Conservation (phyloP, 2,113 vertebrate genomes). For the Pachypanchax playfairii region DNA sequence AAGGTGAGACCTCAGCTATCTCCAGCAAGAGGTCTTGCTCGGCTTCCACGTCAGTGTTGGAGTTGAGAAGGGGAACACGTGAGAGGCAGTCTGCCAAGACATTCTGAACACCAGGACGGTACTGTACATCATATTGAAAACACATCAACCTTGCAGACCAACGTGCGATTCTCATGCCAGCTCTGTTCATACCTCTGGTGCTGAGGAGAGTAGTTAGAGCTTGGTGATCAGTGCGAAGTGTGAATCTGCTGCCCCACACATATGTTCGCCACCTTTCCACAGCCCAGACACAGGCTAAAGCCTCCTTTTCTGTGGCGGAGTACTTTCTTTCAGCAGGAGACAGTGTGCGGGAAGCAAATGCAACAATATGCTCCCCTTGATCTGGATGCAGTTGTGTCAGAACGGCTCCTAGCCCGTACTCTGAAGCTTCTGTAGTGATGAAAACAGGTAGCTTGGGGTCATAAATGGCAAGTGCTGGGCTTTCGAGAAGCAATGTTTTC, state of each 20-base stretch:
- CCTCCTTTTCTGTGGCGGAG: background rate
- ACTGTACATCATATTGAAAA: background rate
- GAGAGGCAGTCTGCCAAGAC: background rate
- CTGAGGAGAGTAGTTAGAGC: slow-evolving; percentile 1
- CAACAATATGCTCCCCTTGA: too few species aligned
- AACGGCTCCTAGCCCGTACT: slow-evolving; percentile 21
- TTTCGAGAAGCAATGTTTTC: background rate
- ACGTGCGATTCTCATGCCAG: too few species aligned
- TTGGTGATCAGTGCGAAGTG: background rate
- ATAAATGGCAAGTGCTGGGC: slow-evolving; percentile 11
- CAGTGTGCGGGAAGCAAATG: background rate
- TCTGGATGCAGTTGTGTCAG: too few species aligned
- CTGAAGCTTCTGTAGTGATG: slow-evolving; percentile 32
- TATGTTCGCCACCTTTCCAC: background rate
- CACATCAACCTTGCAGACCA: slow-evolving; percentile 24
- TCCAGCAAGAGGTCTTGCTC: too few species aligned
- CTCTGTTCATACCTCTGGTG: too few species aligned
- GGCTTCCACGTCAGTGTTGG: too few species aligned
- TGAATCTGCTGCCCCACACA: background rate
- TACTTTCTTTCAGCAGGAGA: background rate
- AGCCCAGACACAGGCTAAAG: background rate
- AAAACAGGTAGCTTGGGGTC: slow-evolving; percentile 9
- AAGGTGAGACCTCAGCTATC: background rate
- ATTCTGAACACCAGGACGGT: background rate
- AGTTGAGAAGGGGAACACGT: too few species aligned